These are phyloP conservation scores for Pogonomyrmex californicus DNA, from an alignment of 1,140 invertebrate genomes.

Conservation along the genomic window DNA sequence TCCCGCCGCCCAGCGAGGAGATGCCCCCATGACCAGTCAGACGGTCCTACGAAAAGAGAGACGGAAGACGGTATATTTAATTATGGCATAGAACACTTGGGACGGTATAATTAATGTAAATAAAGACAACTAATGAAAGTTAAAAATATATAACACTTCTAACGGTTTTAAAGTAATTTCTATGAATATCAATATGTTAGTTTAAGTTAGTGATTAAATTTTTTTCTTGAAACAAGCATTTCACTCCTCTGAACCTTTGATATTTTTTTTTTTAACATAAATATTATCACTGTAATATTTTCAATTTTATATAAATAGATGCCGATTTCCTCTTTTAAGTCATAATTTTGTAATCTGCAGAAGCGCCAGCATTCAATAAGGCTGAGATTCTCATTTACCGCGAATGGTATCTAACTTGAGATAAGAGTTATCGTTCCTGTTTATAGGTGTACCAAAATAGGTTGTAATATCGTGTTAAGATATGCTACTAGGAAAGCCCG, in stretches of 20 bases:
- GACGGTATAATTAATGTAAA: background rate
- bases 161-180: background rate
- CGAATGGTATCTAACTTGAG: background rate
- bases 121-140: background rate
- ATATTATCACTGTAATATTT: background rate
- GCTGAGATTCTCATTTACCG: background rate
- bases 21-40: constrained; percentile 91
- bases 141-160: background rate
- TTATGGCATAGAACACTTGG: background rate
- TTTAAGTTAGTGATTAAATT: background rate
- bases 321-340: background rate
- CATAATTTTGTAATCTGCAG: background rate
- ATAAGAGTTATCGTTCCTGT: background rate
- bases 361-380: background rate
- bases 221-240: background rate
- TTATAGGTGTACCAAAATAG: constrained; percentile 3
- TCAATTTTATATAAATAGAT: background rate
- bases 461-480: constrained; percentile 50
- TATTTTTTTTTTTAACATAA: background rate
- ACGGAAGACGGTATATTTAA: background rate
- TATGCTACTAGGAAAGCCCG: constrained; percentile 34
- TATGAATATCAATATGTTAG: background rate
- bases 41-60: constrained; percentile 89
- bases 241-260: background rate
- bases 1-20: constrained; percentile 88